Base-by-base conservation (phyloP, 2,113 vertebrate genomes). In the Chionodraco myersi region DNA sequence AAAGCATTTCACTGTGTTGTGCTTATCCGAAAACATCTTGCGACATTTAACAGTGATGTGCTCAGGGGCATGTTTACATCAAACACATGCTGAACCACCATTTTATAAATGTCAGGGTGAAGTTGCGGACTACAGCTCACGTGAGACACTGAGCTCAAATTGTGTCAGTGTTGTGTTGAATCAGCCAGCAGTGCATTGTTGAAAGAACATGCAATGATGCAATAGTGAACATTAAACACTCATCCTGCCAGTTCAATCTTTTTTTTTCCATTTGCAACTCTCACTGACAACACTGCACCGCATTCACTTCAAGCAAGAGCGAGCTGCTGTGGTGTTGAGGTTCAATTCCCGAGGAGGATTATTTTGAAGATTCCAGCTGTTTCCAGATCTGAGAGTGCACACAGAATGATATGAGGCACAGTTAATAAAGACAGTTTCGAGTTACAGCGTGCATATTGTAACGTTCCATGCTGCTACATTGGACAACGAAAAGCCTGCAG, bases 41-140 rank as follows among this genome's bases (percentile, higher is more conserved):
- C 53, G 70, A 92, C 87, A 93, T 92, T 92, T 92, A 86, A 66
- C 83, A 36, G 34, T 5, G n/a, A 77, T 73, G 59, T 47, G 36
- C 86, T 88, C 72, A 72, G 84, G 85, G 90, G 88, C 74, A 75
- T 74, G 85, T 88, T 89, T 56, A 76, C 73, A 82, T 76, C 86
- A 68, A 80, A 86, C 75, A 86, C 75, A 78, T 62, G 83, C 83
- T 89, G 81, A 89, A 84, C 53, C 52, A 41, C 57, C 54, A 73
- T 74, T 87, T 89, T 79, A 70, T 62, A 89, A 92, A 92, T 87
- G 77, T 79, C 87, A 91, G 69, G 44, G 5, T 72, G 60, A 61
- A 80, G 68, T 63, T 74, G 57, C 49, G 14, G 49, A 53, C 53
- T 67, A 21, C 65, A 41, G 65, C 57, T 71, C 49, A 74, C 2